Percentiles rank a stretch among this genome's conserved stretches.
Evolutionary conservation across 2,888 invertebrate genomes (phyloP).

Genomic region (Saturnia pavonia): DNA sequence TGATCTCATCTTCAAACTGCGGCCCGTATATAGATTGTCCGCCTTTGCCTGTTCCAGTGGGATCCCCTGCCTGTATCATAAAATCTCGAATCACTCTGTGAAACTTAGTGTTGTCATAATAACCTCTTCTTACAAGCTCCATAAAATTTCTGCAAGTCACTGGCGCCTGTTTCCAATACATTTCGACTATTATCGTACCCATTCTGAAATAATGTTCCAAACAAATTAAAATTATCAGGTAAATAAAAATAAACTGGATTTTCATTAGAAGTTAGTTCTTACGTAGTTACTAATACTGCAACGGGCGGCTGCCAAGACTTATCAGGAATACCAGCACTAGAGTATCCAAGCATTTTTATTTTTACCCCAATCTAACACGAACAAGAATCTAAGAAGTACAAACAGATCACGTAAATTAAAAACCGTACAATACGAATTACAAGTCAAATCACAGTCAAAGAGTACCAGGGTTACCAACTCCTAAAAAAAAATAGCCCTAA

Average conservation of each 20-base stretch:
- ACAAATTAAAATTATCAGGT: not conserved
- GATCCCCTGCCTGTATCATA: conserved; percentile 98
- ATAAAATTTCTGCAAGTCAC: conserved; percentile 98
- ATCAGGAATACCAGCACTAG: conserved; percentile 89
- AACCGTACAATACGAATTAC: too few relatives aligned
- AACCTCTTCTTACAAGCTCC: conserved; percentile 94
- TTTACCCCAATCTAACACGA: not conserved
- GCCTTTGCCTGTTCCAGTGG: conserved; percentile 97
- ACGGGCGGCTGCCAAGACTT: conserved; percentile 94
- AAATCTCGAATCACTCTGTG: conserved; percentile 97
- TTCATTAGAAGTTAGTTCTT: conserved; percentile 50
- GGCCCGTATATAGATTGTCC: conserved; percentile 98
- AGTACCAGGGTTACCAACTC: too few relatives aligned
- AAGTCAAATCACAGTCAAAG: too few relatives aligned
- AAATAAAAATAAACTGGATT: not conserved
- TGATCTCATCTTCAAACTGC: conserved; percentile 97
- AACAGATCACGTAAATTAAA: too few relatives aligned
- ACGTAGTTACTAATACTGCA: conserved; percentile 92
- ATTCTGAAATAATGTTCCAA: conserved; percentile 82
- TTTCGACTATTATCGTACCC: conserved; percentile 95
- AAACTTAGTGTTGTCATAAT: conserved; percentile 97
- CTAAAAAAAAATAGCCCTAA: too few relatives aligned
- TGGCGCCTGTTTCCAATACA: conserved; percentile 99
- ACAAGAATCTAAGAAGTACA: too few relatives aligned
- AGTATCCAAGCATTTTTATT: conserved; percentile 69